Evolutionary conservation across 1,140 invertebrate genomes (phyloP), one percentile per base, ranked within the genome.

Genomic region (Glomeris maerens): DNA sequence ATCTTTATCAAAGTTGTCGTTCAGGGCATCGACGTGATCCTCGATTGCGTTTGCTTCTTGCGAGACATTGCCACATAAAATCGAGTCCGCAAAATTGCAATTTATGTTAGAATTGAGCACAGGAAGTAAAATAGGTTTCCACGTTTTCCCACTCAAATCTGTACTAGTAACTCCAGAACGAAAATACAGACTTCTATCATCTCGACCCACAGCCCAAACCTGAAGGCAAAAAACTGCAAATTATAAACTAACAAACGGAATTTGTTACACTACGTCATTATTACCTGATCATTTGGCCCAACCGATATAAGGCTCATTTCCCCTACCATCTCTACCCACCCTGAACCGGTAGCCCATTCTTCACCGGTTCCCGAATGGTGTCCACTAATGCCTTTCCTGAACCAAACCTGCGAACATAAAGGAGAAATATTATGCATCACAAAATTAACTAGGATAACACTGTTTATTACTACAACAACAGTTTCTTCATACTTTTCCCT

Each of bases 111-210:
- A 17, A 4, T 7, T 42, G 5, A 20, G 10, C 28, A 48, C 4
- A 17, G 48, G 48, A 5, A 44, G 17, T 3, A 44, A 25, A 3
- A 50, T 50, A 21, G 74, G 66, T 58, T 79, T 75, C 89, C 89
- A 93, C 55, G 82, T 80, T 64, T 88, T 87, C 1, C 89, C 89
- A 40, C 83, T 87, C 40, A 84, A 72, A 67, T 92, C 86, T 2
- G 76, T 73, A 2, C 73, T 62, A 20, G 75, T 78, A 0, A 93
- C 79, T 7, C 84, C 85, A 50, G 74, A 81, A 25, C 89, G 71
- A 67, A 83, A 81, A 62, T 88, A 86, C 29, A 92, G 68, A 55
- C 74, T 71, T 55, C 81, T 73, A 64, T 89, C 81, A 49, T 80
- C 75, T 45, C 72, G 66, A 54, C 83, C 74, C 50, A 85, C 72